Conservation (phyloP, 1,140 invertebrate species). For the Macrotrachela quadricornifera region DNA sequence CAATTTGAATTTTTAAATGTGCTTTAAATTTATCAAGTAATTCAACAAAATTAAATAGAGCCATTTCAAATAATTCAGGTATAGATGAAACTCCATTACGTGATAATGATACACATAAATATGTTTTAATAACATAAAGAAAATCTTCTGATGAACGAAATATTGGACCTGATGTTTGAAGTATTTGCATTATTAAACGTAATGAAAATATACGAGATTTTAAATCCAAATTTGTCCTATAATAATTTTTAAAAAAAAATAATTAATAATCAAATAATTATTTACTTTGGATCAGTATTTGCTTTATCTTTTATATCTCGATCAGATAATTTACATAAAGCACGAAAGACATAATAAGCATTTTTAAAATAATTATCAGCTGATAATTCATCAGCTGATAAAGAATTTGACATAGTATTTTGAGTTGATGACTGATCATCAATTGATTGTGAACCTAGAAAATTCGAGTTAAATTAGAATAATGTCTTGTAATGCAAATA, state of each 20-base stretch:
- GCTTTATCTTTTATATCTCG: slow-evolving; percentile 42
- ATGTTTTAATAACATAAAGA: slow-evolving; percentile 91
- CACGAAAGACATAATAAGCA: slow-evolving; percentile 88
- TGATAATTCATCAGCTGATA: too few species aligned
- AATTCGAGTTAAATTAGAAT: too few species aligned
- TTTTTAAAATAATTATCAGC: slow-evolving; percentile 23
- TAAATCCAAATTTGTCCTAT: neutral
- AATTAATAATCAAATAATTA: too few species aligned
- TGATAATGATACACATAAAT: slow-evolving; percentile 85
- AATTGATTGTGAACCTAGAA: too few species aligned
- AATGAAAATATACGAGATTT: slow-evolving; percentile 79
- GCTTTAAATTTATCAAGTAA: slow-evolving; percentile 86
- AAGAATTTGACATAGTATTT: too few species aligned
- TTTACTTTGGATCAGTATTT: neutral
- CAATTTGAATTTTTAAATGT: slow-evolving; percentile 94
- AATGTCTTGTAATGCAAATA: too few species aligned
- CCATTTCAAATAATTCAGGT: slow-evolving; percentile 88
- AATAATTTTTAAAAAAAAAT: too few species aligned
- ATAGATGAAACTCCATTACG: slow-evolving; percentile 94
- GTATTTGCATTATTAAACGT: slow-evolving; percentile 73
- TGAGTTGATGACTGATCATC: too few species aligned
- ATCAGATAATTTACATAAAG: slow-evolving; percentile 91
- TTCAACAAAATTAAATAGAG: slow-evolving; percentile 80
- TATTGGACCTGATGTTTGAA: slow-evolving; percentile 85
- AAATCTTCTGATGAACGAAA: slow-evolving; percentile 92